Conservation (phyloP, 2,888 invertebrate genomes). For the Linyphia triangularis region DNA sequence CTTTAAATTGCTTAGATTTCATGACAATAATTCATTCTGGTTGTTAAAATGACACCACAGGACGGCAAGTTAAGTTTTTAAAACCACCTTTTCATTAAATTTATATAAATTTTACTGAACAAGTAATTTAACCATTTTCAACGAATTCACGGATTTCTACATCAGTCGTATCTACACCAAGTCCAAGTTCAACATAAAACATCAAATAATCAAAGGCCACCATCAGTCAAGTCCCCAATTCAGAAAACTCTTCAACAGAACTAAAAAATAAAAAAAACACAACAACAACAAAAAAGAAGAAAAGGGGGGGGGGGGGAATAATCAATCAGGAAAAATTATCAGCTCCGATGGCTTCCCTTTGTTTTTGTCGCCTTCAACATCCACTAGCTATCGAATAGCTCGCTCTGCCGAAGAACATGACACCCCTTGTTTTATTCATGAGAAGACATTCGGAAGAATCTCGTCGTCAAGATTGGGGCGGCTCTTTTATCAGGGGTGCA, state of each 20-base stretch:
- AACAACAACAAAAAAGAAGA: not conserved
- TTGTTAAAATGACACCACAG: too few species aligned
- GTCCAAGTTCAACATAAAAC: not conserved
- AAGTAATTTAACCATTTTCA: too few species aligned
- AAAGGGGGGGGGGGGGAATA: not conserved
- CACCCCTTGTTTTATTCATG: conserved; percentile 68
- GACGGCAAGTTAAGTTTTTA: too few species aligned
- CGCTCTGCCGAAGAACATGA: conserved; percentile 39
- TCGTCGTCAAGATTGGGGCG: conserved; percentile 43
- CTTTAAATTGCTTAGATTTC: too few species aligned
- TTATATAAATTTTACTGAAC: too few species aligned
- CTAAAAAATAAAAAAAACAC: not conserved
- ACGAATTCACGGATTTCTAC: too few species aligned
- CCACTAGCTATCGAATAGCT: conserved; percentile 15
- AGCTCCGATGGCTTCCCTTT: conserved; percentile 17
- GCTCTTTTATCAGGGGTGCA: conserved; percentile 51
- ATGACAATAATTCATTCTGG: too few species aligned
- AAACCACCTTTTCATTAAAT: too few species aligned
- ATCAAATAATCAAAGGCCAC: not conserved
- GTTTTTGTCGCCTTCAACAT: conserved; percentile 25
- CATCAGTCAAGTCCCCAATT: not conserved
- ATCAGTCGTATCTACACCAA: too few species aligned
- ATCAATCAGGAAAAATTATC: conserved; percentile 53
- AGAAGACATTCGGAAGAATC: conserved; percentile 52
- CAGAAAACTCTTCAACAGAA: not conserved